Evolutionary conservation across 2,888 invertebrate genomes (phyloP), one percentile per base, ranked within the genome.

Genomic region (Patella depressa): DNA sequence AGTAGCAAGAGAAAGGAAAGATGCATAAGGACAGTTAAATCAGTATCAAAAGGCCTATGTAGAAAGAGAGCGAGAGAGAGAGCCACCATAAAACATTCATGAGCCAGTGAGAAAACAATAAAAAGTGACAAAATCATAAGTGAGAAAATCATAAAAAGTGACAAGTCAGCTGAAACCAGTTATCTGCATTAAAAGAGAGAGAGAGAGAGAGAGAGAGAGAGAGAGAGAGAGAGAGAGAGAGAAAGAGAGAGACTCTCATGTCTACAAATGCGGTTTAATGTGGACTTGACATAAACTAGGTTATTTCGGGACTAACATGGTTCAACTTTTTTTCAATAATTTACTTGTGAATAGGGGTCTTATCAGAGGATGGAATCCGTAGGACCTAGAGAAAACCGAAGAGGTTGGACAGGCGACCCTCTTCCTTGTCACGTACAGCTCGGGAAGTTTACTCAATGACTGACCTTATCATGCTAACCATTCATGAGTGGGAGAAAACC

Each of bases 41-140:
- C 73, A 19, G 53, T 53, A 79, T 71, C 73, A 14, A 53, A 70
- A 73, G 65, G 78, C 19, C 71, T n/a, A 71, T 70, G 70, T 45
- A 53, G 69, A 72, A 19, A 29, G 72, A 71, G 34, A 69, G 59
- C 73, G 77, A 70, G 19, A 69, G 71, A 75, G 53, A 59, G 73
- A 72, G 45, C n/a, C 17, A 55, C 15, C 54, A 71, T 14, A 72
- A 55, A 53, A 29, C 1, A 3, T 15, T 57, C n/a, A 29, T 53
- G 24, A n/a, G 65, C n/a, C 54, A 76, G 19, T 29, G 53, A 45
- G 72, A 76, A 19, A 70, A 15, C 17, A 1, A 34, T 72, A 1
- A 71, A 45, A 59, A 29, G 34, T 14, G 73, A 29, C 53, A 19
- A 53, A 24, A 24, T 24, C 24, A 24, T 24, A 24, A 24, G 24